Conservation (phyloP, 2,113 vertebrate species). For the Ammodytes dubius region DNA sequence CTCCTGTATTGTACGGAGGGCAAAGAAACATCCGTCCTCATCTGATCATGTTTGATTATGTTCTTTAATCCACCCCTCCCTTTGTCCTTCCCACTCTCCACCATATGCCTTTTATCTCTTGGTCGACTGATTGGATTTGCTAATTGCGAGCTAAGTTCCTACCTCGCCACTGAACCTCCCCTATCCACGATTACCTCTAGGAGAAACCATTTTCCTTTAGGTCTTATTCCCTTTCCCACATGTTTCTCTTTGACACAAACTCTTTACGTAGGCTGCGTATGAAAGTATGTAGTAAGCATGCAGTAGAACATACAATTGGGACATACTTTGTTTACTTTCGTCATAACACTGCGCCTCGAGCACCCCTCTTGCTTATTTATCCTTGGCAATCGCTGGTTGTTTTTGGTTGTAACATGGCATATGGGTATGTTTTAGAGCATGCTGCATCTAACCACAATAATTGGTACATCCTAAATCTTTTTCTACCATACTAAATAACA, state of each 20-base stretch:
- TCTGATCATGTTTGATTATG: constrained; percentile 52
- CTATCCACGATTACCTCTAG: constrained; percentile 23
- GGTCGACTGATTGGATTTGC: constrained; percentile 58
- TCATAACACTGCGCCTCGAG: no score
- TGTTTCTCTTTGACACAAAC: constrained; percentile 27
- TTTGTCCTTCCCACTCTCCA: constrained; percentile 33
- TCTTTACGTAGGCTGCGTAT: neutral
- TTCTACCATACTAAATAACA: no score
- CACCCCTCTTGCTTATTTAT: no score
- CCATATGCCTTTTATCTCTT: constrained; percentile 64
- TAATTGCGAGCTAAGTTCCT: constrained; percentile 49
- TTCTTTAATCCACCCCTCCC: constrained; percentile 13
- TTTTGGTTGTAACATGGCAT: no score
- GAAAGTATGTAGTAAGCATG: no score
- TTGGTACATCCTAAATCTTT: no score
- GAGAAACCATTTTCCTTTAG: constrained; percentile 28
- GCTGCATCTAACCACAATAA: no score
- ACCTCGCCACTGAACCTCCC: constrained; percentile 17
- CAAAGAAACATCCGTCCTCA: constrained; percentile 14
- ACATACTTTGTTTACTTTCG: no score
- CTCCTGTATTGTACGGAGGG: constrained; percentile 5
- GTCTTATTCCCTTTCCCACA: neutral
- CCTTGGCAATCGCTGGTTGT: no score
- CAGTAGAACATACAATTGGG: no score
- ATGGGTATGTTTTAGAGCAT: no score